Evolutionary conservation across 2,888 invertebrate species (phyloP).

Genomic region (Ellobium chinense): DNA sequence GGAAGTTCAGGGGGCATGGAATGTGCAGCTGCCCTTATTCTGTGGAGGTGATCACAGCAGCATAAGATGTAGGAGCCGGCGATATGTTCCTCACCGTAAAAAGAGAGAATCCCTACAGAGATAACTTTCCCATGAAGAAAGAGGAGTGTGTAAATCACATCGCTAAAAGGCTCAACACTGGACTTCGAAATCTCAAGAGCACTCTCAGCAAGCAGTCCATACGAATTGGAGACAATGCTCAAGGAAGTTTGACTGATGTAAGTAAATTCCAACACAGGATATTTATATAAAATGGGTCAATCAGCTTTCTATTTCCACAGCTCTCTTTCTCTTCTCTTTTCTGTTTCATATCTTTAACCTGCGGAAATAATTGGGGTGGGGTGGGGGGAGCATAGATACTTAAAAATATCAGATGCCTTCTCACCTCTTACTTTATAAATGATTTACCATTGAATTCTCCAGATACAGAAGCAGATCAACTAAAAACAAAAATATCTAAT

Average conservation of each 20-base stretch:
- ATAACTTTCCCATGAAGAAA: background rate
- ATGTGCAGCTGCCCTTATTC: background rate
- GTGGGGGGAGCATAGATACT: too few relatives aligned
- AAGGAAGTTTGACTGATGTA: background rate
- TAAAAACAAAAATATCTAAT: background rate
- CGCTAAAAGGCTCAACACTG: background rate
- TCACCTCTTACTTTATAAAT: too few relatives aligned
- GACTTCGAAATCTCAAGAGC: background rate
- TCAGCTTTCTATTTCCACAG: too few relatives aligned
- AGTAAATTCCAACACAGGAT: too few relatives aligned
- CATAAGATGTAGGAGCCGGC: background rate
- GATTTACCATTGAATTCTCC: too few relatives aligned
- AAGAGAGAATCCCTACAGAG: background rate
- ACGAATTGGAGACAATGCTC: background rate
- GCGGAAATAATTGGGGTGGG: too few relatives aligned
- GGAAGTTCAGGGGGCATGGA: background rate
- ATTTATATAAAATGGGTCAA: too few relatives aligned
- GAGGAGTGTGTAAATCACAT: conserved; percentile 14
- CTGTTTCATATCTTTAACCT: too few relatives aligned
- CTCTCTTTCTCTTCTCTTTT: too few relatives aligned
- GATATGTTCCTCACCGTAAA: background rate
- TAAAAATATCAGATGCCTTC: too few relatives aligned
- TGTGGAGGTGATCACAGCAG: background rate
- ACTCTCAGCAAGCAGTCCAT: background rate
- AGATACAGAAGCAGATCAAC: background rate